Percentiles rank a stretch among this genome's conserved stretches.
Evolutionary conservation across 2,888 invertebrate genomes (phyloP).

Genomic region (Eurytoma adleriae): DNA sequence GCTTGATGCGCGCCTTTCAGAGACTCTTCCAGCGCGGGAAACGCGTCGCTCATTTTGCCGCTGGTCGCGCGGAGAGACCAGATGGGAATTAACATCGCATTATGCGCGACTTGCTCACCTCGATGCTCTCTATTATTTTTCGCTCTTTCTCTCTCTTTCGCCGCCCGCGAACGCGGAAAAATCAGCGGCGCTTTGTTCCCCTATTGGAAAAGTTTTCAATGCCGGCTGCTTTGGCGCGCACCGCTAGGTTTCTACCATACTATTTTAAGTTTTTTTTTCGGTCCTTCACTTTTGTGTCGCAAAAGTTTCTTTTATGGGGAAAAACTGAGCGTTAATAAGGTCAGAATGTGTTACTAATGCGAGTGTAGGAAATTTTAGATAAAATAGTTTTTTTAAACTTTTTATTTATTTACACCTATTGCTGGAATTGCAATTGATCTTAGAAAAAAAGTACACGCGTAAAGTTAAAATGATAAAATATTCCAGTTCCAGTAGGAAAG

Average conservation of each 20-base stretch:
- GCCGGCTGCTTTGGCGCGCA: conserved; percentile 18
- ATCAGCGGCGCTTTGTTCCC: conserved; percentile 44
- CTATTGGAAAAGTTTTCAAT: conserved; percentile 28
- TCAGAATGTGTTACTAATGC: background rate
- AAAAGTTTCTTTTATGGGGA: background rate
- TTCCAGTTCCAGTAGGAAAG: too few species aligned
- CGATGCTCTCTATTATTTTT: background rate
- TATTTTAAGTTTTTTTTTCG: background rate
- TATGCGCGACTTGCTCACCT: conserved; percentile 1
- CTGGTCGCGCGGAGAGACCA: conserved; percentile 4
- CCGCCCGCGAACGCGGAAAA: conserved; percentile 7
- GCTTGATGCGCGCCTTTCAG: conserved; percentile 16
- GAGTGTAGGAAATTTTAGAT: too few species aligned
- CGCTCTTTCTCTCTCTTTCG: background rate
- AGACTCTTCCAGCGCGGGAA: background rate
- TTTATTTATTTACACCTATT: too few species aligned
- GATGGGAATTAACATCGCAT: conserved; percentile 43
- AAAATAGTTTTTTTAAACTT: too few species aligned
- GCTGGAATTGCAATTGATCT: too few species aligned
- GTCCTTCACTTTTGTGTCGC: background rate
- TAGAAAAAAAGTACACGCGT: too few species aligned
- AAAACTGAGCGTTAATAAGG: background rate
- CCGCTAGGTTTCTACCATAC: background rate
- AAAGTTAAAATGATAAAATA: too few species aligned
- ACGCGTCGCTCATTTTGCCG: conserved; percentile 18